These are phyloP conservation scores for Coenobita brevimanus DNA, from an alignment of 1,140 invertebrate genomes.

Conservation along the genomic window DNA sequence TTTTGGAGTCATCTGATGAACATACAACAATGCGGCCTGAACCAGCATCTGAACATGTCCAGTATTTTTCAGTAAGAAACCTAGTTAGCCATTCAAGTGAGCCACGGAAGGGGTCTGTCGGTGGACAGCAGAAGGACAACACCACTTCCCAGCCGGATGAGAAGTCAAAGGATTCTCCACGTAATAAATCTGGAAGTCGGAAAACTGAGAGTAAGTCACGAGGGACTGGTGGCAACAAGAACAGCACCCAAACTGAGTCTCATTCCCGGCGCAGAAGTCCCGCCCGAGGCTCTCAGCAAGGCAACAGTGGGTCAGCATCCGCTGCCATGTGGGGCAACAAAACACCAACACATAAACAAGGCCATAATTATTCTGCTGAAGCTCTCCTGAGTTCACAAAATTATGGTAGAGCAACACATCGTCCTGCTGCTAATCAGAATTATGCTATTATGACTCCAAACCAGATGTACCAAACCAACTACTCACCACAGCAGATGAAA, in stretches of 20 bases:
- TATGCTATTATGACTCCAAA: slow-evolving; percentile 68
- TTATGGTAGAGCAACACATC: slow-evolving; percentile 59
- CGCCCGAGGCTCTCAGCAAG: slow-evolving; percentile 64
- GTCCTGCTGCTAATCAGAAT: slow-evolving; percentile 65
- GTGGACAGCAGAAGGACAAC: slow-evolving; percentile 45
- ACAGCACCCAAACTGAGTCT: slow-evolving; percentile 43
- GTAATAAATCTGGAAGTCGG: slow-evolving; percentile 48
- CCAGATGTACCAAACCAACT: slow-evolving; percentile 68
- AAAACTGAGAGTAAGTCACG: slow-evolving; percentile 67
- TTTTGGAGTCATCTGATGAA: slow-evolving; percentile 54
- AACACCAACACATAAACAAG: slow-evolving; percentile 56
- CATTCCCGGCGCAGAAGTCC: slow-evolving; percentile 67
- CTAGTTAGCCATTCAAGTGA: slow-evolving; percentile 64
- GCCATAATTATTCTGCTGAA: slow-evolving; percentile 67
- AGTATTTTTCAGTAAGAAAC: slow-evolving; percentile 67
- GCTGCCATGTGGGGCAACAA: slow-evolving; percentile 66
- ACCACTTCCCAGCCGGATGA: slow-evolving; percentile 53
- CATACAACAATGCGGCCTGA: slow-evolving; percentile 54
- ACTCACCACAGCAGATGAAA: slow-evolving; percentile 68
- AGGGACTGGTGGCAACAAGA: slow-evolving; percentile 47
- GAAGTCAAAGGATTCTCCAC: slow-evolving; percentile 53
- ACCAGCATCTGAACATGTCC: slow-evolving; percentile 61
- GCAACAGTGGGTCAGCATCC: slow-evolving; percentile 41
- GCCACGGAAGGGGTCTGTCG: slow-evolving; percentile 35
- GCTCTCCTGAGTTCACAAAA: slow-evolving; percentile 67